Base-by-base conservation (phyloP, 30 jellyfish, hydroid and myxozoan genomes). In the Hydractinia symbiolongicarpus region DNA sequence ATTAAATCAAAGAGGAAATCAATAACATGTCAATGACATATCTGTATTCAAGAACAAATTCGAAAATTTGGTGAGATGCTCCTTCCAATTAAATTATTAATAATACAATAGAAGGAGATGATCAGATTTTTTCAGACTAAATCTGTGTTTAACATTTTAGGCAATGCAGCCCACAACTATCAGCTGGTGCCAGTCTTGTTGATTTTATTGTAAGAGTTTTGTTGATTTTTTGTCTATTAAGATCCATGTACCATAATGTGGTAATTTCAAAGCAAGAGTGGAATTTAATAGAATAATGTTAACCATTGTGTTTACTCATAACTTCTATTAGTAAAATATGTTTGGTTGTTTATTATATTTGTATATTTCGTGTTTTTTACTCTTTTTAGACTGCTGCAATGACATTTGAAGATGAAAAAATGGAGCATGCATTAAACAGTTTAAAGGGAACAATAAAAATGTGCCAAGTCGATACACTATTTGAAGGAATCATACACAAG, bases 351-450 rank as follows among this genome's bases (percentile, higher is more conserved):
- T 30, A 30, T 30, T 30, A 30, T 30, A 30, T 30, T 30, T 30
- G 44, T 30, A 30, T 30, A 30, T 30, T 30, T 30, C 2, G 44
- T 30, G 44, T 2, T 13, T 60, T 60, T 60, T 53, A 58, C 5
- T 51, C 53, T 15, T 55, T 84, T 44, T 53, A 93, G 98, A 88
- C 96, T 5, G 98, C 98, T 4, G 96, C 98, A 9, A 93, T 93
- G 98, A 86, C 98, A 16, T 93, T 93, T 80, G 98, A 93, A 84
- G 98, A 93, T 75, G 98, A 93, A 58, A 93, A 86, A 73, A 93
- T 93, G 98, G 88, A 81, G 17, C 88, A 81, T 53, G 98, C 98
- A 16, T 67, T 79, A 75, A 85, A 89, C 7, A 86, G 96, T 61
- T 77, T 93, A 81, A 87, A 87, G 49, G 68, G 83, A 40, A 93